Base-by-base conservation (phyloP, 2,797 vertebrate genomes). In the Sus cebifrons region DNA sequence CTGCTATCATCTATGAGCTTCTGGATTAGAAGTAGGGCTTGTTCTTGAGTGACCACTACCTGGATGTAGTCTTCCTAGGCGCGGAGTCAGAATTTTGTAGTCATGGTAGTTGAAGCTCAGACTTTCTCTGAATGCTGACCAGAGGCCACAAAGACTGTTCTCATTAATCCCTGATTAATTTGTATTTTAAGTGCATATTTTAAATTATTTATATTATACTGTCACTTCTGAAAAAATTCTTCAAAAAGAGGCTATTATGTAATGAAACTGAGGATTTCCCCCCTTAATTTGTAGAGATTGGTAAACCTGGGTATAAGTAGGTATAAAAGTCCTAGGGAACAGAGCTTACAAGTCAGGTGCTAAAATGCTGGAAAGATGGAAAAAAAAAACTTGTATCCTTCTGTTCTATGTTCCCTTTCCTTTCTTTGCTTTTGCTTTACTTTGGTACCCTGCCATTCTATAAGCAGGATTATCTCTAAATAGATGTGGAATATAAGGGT, bases 191-290 rank as follows among this genome's bases (percentile, higher is more conserved):
- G 27, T 91, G 23, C 67, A 49, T 91, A 52, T 74, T 92, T 92
- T 56, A 75, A 96, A 36, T 89, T 65, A 74, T 60, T 92, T 97
- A 78, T 62, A 58, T 64, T 86, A 86, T 18, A 92, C 18, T 82
- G n/a, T 93, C 20, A 88, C 36, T 87, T 32, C 8, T 6, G 86
- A 94, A 44, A 44, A 89, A 49, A 27, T 40, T 90, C 20, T 93
- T 32, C 15, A 84, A 36, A 89, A 93, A 78, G 60, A 91, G 14
- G 12, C n/a, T 88, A 18, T 90, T 92, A 58, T 29, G 32, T 89
- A 81, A 70, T 78, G 74, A 94, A 90, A 86, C 27, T 29, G 20
- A 92, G 62, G 17, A 82, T 20, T 75, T 54, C 95, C 71, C 54
- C 36, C 58, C 14, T 84, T 75, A 62, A 70, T 91, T n/a, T 85